These are phyloP conservation scores for Fulica atra DNA, from an alignment of 2,113 vertebrate genomes.

Conservation along the genomic window DNA sequence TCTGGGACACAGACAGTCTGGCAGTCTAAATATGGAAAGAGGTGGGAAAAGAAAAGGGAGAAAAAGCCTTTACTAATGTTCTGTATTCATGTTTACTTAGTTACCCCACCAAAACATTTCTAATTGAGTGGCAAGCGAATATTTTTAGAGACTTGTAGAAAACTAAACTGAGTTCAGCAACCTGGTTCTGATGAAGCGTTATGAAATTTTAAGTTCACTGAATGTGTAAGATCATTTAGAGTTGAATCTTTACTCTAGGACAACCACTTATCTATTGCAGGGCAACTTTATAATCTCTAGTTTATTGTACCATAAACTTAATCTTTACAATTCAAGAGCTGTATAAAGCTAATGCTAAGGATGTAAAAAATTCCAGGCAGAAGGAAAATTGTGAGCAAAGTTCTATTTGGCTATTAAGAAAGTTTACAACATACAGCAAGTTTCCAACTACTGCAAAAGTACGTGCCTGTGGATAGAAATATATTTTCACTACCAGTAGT, in stretches of 20 bases:
- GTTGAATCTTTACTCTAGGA: not conserved
- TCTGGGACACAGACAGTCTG: not conserved
- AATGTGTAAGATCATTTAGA: not conserved
- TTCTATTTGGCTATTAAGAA: not conserved
- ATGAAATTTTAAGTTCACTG: not conserved
- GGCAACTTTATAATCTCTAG: not conserved
- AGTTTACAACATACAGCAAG: not conserved
- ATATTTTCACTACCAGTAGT: not conserved
- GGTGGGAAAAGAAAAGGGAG: not conserved
- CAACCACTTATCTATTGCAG: not conserved
- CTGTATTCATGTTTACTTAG: constrained; percentile 24
- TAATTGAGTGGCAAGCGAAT: not conserved
- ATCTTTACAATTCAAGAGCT: not conserved
- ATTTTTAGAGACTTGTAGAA: constrained; percentile 20
- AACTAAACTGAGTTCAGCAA: not conserved
- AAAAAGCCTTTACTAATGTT: not conserved
- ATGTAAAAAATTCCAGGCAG: not conserved
- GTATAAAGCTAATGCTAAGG: not conserved
- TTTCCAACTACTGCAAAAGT: not conserved
- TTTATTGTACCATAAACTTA: not conserved
- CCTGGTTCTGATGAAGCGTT: not conserved
- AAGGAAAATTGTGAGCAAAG: not conserved
- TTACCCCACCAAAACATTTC: constrained; percentile 49
- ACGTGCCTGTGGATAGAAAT: not conserved
- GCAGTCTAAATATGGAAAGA: constrained; percentile 44